These are phyloP conservation scores for Archocentrus centrarchus DNA, from an alignment of 2,113 vertebrate species.

Conservation along the genomic window DNA sequence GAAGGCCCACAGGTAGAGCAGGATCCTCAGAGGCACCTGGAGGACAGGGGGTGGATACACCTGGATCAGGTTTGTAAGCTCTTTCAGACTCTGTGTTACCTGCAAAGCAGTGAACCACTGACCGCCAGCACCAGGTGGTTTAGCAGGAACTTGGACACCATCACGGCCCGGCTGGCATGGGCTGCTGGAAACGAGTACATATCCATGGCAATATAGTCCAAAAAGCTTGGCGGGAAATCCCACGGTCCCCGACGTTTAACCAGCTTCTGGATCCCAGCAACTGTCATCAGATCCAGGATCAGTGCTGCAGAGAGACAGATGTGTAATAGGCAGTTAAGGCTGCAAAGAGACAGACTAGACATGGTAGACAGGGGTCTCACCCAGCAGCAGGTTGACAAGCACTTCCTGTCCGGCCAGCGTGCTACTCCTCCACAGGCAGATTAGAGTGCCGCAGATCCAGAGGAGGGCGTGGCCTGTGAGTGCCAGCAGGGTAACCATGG, in stretches of 20 bases:
- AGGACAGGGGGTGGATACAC: neutral
- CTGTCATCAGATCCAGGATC: conserved; percentile 89
- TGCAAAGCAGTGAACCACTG: neutral
- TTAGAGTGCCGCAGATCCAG: conserved; percentile 88
- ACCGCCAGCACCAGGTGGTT: conserved; percentile 92
- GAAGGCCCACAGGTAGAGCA: conserved; percentile 92
- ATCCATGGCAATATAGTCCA: conserved; percentile 93
- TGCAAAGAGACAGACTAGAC: neutral
- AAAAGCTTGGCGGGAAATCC: conserved; percentile 84
- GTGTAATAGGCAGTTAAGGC: neutral
- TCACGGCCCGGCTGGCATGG: conserved; percentile 89
- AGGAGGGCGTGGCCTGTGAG: conserved; percentile 91
- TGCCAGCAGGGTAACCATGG: conserved; percentile 90
- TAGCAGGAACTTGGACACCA: conserved; percentile 94
- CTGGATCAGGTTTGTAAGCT: neutral
- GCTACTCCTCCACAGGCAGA: conserved; percentile 92
- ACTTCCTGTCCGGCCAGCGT: conserved; percentile 94
- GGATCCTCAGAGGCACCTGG: conserved; percentile 87
- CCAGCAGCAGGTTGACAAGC: conserved; percentile 92
- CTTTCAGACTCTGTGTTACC: neutral
- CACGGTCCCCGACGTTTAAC: conserved; percentile 88
- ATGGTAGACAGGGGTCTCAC: conserved; percentile 77
- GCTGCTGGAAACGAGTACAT: conserved; percentile 91
- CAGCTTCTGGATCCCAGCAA: conserved; percentile 91
- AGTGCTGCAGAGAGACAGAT: conserved; percentile 77